phyloP scores from a whole-genome alignment of 2,797 vertebrate genomes.

The Clarias platycephalus region DNA sequence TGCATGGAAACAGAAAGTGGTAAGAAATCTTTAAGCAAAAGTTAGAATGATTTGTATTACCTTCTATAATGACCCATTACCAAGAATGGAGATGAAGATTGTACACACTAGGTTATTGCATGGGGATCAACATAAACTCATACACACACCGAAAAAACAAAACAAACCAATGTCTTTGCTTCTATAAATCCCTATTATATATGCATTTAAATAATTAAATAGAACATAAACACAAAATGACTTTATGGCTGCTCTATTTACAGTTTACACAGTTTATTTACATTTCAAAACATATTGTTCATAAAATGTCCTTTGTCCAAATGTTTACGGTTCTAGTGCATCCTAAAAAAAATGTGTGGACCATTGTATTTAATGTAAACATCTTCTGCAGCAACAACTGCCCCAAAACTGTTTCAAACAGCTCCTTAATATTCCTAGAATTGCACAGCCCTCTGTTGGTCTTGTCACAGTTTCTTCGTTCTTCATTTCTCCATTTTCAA shows the following conservation, averaged over 20 bases:
- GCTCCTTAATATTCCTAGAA: not conserved
- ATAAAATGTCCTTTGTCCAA: not conserved
- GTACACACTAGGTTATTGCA: not conserved
- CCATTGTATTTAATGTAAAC: not conserved
- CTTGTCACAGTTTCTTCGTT: not conserved
- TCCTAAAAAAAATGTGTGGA: not conserved
- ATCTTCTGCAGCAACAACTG: not conserved
- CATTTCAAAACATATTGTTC: not conserved
- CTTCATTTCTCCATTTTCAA: no score
- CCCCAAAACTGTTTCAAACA: not conserved
- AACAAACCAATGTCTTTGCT: not conserved
- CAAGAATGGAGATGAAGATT: slow-evolving; percentile 9
- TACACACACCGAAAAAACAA: not conserved
- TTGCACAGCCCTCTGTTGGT: not conserved
- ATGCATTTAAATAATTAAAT: not conserved
- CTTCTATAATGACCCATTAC: not conserved
- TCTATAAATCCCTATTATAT: not conserved
- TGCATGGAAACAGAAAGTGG: not conserved
- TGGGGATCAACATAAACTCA: not conserved
- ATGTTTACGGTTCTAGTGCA: not conserved
- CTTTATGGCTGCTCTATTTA: slow-evolving; percentile 1
- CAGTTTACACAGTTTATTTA: not conserved
- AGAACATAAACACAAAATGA: not conserved
- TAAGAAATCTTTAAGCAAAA: not conserved
- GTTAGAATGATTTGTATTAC: not conserved